These are phyloP conservation scores for Sciurus vulgaris DNA, from an alignment of 2,797 vertebrate species.

Conservation along the genomic window DNA sequence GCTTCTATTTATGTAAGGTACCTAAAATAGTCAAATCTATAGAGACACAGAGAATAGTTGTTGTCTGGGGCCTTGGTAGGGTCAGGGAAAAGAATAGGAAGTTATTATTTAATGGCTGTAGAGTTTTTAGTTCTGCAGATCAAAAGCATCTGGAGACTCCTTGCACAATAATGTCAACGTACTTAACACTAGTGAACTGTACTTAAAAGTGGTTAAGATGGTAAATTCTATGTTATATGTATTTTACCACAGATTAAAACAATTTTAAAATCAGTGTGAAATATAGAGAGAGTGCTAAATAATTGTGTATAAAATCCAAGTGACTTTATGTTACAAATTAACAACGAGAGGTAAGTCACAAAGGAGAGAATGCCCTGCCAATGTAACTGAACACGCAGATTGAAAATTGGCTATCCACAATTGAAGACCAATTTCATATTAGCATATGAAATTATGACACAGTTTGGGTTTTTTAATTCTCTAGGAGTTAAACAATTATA, in stretches of 20 bases:
- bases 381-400: not conserved
- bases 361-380: not conserved
- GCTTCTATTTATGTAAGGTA: not conserved
- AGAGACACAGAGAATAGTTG: not conserved
- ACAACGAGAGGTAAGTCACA: not conserved
- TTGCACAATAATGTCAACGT: not conserved
- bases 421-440: constrained; percentile 16
- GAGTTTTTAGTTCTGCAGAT: constrained; percentile 57
- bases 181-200: not conserved
- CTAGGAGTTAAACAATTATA: constrained; percentile 69
- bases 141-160: not conserved
- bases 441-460: constrained; percentile 30
- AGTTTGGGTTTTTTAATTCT: constrained; percentile 61
- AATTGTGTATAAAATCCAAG: not conserved
- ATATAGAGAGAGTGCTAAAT: not conserved
- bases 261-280: not conserved
- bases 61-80: not conserved
- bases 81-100: not conserved
- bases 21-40: not conserved
- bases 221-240: not conserved
- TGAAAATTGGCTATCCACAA: not conserved
- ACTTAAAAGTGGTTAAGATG: not conserved
- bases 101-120: not conserved
- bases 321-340: not conserved
- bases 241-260: constrained; percentile 19